These are phyloP conservation scores for Pantelozetes paolii DNA, from an alignment of 2,888 invertebrate genomes.

Conservation along the genomic window DNA sequence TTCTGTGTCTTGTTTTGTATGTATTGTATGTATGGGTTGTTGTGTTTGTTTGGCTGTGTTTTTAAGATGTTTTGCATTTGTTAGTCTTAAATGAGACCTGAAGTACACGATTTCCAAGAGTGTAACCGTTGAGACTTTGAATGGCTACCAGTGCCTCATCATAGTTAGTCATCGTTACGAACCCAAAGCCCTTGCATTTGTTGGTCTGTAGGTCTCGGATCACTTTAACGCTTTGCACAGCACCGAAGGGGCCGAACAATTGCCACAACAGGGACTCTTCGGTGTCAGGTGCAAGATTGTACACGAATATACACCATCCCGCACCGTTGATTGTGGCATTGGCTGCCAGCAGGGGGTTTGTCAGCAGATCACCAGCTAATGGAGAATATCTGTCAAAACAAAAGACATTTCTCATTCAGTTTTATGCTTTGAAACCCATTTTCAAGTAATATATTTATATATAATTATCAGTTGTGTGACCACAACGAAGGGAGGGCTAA, in stretches of 20 bases:
- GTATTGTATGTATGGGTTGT: background rate
- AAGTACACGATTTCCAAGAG: conserved; percentile 86
- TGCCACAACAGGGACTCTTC: conserved; percentile 89
- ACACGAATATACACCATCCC: conserved; percentile 68
- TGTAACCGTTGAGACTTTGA: conserved; percentile 91
- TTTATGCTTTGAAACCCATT: background rate
- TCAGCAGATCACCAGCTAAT: conserved; percentile 61
- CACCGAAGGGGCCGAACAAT: conserved; percentile 93
- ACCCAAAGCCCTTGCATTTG: conserved; percentile 97
- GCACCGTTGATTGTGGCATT: conserved; percentile 48
- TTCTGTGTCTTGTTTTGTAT: background rate
- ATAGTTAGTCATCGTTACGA: conserved; percentile 97
- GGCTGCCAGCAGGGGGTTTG: conserved; percentile 48
- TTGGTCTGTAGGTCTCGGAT: conserved; percentile 90
- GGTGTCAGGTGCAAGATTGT: conserved; percentile 84
- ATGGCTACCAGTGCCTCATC: conserved; percentile 95
- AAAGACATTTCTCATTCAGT: background rate
- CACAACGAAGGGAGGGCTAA: background rate
- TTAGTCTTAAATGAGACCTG: conserved; percentile 92
- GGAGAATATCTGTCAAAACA: conserved; percentile 66
- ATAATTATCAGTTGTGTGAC: conserved; percentile 10
- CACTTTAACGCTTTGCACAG: conserved; percentile 94
- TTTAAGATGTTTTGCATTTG: conserved; percentile 50
- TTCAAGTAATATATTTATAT: no score
- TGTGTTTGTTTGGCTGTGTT: background rate